phyloP scores from a whole-genome alignment of 2,113 vertebrate genomes.

The Crypturellus undulatus region DNA sequence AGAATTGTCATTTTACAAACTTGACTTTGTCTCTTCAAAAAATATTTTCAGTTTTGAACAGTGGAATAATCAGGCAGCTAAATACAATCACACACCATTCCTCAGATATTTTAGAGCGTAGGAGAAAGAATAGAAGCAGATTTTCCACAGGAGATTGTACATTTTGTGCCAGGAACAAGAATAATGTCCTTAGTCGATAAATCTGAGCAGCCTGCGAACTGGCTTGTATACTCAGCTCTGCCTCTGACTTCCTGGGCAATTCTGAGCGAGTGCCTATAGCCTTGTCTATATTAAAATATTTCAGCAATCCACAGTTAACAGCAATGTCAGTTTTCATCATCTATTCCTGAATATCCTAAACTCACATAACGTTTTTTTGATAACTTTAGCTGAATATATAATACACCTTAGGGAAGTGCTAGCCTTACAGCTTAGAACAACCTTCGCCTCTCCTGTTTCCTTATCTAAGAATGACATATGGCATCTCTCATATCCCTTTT shows the following conservation, averaged over 20 bases:
- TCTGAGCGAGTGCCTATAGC: neutral
- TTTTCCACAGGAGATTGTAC: conserved; percentile 26
- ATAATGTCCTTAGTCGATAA: conserved; percentile 4
- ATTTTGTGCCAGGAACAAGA: conserved; percentile 42
- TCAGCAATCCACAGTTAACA: neutral
- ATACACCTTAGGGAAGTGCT: rapidly evolving
- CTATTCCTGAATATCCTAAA: neutral
- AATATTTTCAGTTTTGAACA: neutral
- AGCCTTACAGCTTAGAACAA: neutral
- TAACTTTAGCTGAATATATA: neutral
- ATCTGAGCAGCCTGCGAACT: neutral
- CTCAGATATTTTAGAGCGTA: conserved; percentile 58
- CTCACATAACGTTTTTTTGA: neutral
- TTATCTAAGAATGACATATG: neutral
- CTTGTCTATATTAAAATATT: neutral
- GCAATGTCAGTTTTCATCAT: neutral
- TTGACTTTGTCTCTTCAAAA: neutral
- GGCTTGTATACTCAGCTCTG: neutral
- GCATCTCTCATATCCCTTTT: neutral
- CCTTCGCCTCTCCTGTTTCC: neutral
- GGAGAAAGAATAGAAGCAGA: conserved; percentile 55
- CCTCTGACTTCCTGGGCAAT: neutral
- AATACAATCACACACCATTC: conserved; percentile 53
- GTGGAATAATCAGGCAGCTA: neutral
- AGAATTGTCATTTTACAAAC: conserved; percentile 6